Base-by-base conservation (phyloP, 2,888 invertebrate genomes). In the Stictocephala bisonia region DNA sequence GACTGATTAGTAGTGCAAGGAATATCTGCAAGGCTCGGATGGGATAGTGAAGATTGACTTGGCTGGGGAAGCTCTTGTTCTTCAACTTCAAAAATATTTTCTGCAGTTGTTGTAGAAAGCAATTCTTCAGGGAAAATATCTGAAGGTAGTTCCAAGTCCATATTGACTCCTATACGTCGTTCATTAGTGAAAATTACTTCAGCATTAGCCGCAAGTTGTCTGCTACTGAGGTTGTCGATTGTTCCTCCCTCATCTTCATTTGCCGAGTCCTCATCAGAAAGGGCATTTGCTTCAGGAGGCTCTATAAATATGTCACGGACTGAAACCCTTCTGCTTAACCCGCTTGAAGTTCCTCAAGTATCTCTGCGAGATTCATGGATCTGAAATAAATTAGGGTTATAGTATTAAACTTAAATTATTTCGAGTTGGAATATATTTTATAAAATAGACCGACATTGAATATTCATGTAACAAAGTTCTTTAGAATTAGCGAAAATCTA, bases 181-280 rank as follows among this genome's bases (percentile, higher is more conserved):
- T 68, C 29, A 44, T 31, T 58, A 7, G 11, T 41, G 60, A 64
- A 50, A 48, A 71, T 31, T 4, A 60, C 24, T 48, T 64, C 71
- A 44, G 71, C 60, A 41, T 40, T 50, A 22, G 71, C 56, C 40
- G 51, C 48, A 29, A 74, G 48, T 51, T 71, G 64, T 58, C 58
- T 48, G 26, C 51, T 64, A 11, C 31, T 66, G 24, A 71, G 50
- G 66, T 71, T 58, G 53, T 71, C 71, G 20, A 58, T 31, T 41
- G 53, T 41, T 22, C 71, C 67, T 53, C 74, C 71, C 58, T 74
- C 74, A 31, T 74, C 56, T 29, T 64, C 71, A 70, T 74, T 60
- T 50, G 35, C 74, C 70, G 74, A 74, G 31, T 74, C 72, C 48
- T 74, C 67, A 48, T 74, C 74, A 53, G 67, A 67, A 24, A 72